Percentiles rank a stretch among this genome's conserved stretches.
These are phyloP conservation scores for Ctenodactylus gundi DNA, from an alignment of 2,113 vertebrate genomes.

Conservation along the genomic window DNA sequence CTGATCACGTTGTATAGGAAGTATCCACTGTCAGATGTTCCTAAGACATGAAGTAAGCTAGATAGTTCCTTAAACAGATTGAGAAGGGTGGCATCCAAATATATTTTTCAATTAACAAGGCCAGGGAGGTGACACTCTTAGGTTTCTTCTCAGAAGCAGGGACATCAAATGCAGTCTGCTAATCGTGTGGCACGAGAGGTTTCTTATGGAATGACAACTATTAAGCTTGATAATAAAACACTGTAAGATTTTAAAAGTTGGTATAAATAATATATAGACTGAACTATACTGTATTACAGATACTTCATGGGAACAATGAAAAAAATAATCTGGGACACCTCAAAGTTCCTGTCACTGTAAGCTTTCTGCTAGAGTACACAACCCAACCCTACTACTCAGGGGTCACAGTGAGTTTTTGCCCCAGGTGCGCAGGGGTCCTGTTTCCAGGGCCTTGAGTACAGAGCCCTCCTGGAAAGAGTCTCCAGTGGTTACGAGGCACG, in stretches of 20 bases:
- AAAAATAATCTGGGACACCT: not conserved
- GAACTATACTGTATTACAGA: not conserved
- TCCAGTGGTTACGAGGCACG: not conserved
- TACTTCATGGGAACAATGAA: not conserved
- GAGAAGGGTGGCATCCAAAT: not conserved
- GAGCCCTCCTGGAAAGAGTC: not conserved
- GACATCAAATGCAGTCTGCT: not conserved
- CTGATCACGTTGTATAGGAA: not conserved
- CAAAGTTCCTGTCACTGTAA: not conserved
- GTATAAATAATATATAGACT: not conserved
- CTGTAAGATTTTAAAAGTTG: not conserved
- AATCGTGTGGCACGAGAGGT: not conserved
- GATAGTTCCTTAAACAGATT: not conserved
- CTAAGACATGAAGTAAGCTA: not conserved
- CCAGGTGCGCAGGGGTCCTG: not conserved
- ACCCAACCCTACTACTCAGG: not conserved
- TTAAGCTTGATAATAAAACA: not conserved
- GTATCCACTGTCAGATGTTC: not conserved
- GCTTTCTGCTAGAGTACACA: not conserved
- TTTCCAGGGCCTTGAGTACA: not conserved
- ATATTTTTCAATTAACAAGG: not conserved
- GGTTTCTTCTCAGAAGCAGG: not conserved
- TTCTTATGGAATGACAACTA: not conserved
- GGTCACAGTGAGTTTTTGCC: not conserved
- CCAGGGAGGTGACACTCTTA: not conserved